Base-by-base conservation (phyloP, 2,113 vertebrate species). In the Caretta caretta region DNA sequence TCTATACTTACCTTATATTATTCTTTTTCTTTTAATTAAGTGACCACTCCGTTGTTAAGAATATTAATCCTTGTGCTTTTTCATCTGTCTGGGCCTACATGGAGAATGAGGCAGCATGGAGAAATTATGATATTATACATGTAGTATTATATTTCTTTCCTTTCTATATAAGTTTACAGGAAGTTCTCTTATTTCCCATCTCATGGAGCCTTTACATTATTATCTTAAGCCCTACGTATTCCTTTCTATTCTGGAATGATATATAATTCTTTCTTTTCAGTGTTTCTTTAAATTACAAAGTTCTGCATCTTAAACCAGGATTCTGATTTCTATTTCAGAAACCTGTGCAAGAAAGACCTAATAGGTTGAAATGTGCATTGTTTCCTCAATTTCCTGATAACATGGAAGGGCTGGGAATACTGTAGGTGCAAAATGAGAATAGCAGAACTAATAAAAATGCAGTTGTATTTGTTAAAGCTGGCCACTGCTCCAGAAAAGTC, bases 301-400 rank as follows among this genome's bases (percentile, higher is more conserved):
- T 53, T 53, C 53, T 54, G 53, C 20, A 54, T 54, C 20, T 48
- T 38, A 95, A 90, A 4, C 2, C 42, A 86, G 85, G 90, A 88
- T 92, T 35, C 7, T 57, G 90, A 35, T 49, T 86, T 90, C 5
- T 62, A n/a, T 53, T 86, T 25, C 78, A 84, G 83, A 86, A 86
- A 92, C 29, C 46, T 1, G 3, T 93, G 89, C 88, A 95, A 86
- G 35, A 93, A 93, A 80, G 0, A 42, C 79, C 9, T 86, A 92
- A 88, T 83, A 89, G 35, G 78, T 56, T 94, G 72, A 72, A 91
- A 17, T 81, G 83, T 86, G 86, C 62, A 82, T 56, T 88, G 20
- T 14, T 91, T 85, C 29, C n/a, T 84, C 86, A 89, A 78, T 95
- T 95, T 97, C 84, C 96, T 96, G 92, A 91, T 10, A 27, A 56